Evolutionary conservation across 2,888 invertebrate genomes (phyloP), one percentile per base, ranked within the genome.

Genomic region (Odontocerum albicorne): DNA sequence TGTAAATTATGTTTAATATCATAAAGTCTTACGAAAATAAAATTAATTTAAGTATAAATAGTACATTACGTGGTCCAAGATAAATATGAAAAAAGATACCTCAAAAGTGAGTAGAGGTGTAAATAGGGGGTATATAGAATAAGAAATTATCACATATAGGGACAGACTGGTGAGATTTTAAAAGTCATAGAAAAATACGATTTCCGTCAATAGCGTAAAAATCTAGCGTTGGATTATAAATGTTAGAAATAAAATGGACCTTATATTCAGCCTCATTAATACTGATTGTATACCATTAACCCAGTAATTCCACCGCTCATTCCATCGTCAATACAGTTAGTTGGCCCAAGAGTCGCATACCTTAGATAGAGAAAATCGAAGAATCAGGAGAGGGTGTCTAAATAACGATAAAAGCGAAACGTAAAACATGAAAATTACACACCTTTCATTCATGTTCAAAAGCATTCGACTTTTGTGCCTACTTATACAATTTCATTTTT

Each of bases 151-250:
- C 60, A 60, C 56, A 59, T 54, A 31, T 42, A 45, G 49, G 55
- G 56, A 54, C 60, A 60, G 59, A 55, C 55, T 55, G 47, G 49
- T 52, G 27, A 50, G 50, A 49, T 50, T 54, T n/a, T 12, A 46
- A 60, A 57, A 56, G 56, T 50, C 50, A 54, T 60, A 60, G 57
- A 60, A 60, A 60, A 60, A 60, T 60, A 60, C 60, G 55, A 19
- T 54, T 50, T 56, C 39, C 54, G 33, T 53, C 46, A 54, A 51
- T 49, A 60, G 56, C 49, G 36, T 50, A 49, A 46, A 51, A 47
- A 36, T 47, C 47, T 53, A 49, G 44, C 44, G 50, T 53, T 57
- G 55, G 55, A 57, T 55, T 38, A 39, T 44, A 49, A 57, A 55
- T 43, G 47, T 27, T 45, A 47, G 36, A 59, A 57, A 60, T 47